Evolutionary conservation across 2,113 vertebrate species (phyloP).

Genomic region (Rhegmatorhina hoffmannsi): DNA sequence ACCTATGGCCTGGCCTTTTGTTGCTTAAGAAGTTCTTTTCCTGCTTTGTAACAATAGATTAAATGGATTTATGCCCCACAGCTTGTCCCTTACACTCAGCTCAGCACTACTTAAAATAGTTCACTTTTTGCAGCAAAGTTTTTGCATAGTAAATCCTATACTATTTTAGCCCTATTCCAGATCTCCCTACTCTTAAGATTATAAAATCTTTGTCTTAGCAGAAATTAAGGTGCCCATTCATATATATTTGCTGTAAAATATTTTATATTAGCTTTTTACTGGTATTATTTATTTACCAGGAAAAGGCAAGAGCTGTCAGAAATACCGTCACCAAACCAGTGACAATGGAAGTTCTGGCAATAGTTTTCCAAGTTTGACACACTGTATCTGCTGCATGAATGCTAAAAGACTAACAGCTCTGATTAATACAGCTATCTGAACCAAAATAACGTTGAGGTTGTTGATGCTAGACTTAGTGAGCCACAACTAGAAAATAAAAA

Average conservation of each 20-base stretch:
- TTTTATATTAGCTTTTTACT: not conserved
- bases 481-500: not conserved
- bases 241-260: not conserved
- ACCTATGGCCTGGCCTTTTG: slow-evolving; percentile 3
- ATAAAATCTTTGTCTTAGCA: not conserved
- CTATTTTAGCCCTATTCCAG: not conserved
- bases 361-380: not conserved
- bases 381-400: not conserved
- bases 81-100: not conserved
- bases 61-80: not conserved
- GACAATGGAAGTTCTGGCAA: not conserved
- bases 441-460: not conserved
- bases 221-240: not conserved
- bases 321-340: not conserved
- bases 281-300: not conserved
- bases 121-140: not conserved
- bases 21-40: slow-evolving; percentile 17
- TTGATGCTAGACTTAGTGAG: not conserved
- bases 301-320: not conserved
- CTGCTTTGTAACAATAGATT: not conserved
- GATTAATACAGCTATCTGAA: not conserved
- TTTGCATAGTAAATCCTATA: not conserved
- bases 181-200: not conserved
- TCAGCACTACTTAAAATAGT: not conserved
- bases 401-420: not conserved